phyloP scores from a whole-genome alignment of 2,113 vertebrate species.

The Naja naja region DNA sequence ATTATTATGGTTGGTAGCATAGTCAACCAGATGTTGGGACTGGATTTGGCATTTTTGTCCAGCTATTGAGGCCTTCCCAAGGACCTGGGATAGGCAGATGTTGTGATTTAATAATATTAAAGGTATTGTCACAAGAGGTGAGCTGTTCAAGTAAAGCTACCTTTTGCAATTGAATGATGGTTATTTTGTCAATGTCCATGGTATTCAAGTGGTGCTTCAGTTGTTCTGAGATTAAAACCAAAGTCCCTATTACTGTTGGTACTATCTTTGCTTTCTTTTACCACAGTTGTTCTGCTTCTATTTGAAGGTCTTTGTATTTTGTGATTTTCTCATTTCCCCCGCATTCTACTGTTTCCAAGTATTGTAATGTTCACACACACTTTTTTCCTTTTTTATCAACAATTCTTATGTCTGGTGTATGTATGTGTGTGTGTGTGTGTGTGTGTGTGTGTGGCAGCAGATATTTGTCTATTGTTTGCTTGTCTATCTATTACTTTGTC shows the following conservation, averaged over 20 bases:
- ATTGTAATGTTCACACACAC: not conserved
- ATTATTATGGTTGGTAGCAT: not conserved
- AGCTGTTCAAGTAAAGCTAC: not conserved
- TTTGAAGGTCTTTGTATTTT: not conserved
- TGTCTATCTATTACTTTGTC: not conserved
- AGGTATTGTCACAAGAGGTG: not conserved
- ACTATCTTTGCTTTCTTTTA: not conserved
- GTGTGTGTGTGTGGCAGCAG: not conserved
- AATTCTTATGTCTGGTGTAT: not conserved
- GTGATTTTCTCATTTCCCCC: not conserved
- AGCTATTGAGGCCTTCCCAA: not conserved
- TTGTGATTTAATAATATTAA: not conserved
- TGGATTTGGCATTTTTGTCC: not conserved
- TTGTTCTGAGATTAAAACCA: no score
- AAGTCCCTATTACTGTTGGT: not conserved
- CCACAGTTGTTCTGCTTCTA: not conserved
- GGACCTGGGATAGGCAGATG: not conserved
- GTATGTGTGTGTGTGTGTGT: not conserved
- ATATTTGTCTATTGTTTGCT: not conserved
- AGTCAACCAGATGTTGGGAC: not conserved
- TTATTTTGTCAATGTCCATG: not conserved
- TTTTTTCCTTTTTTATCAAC: not conserved
- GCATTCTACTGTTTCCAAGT: not conserved
- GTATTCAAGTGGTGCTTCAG: not conserved
- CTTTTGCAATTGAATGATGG: not conserved